These are phyloP conservation scores for Neopipo cinnamomea DNA, from an alignment of 2,113 vertebrate species.

Conservation along the genomic window DNA sequence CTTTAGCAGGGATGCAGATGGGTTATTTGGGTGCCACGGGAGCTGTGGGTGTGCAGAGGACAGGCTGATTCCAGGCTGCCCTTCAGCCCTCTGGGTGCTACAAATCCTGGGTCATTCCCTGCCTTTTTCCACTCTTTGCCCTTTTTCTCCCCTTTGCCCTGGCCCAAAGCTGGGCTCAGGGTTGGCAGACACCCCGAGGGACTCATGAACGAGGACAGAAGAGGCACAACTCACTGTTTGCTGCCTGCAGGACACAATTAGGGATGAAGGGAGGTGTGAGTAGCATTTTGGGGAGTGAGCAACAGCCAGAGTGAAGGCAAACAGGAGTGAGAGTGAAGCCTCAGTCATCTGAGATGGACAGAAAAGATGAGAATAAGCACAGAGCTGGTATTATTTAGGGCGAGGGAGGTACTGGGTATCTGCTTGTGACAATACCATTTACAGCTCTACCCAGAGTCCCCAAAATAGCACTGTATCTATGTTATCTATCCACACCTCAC, in stretches of 20 bases:
- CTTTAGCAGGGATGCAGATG: not conserved
- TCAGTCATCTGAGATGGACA: not conserved
- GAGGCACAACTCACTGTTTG: accelerated
- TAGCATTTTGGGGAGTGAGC: accelerated
- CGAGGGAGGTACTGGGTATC: not conserved
- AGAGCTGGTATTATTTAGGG: not conserved
- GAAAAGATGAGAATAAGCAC: not conserved
- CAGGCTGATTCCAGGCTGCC: not conserved
- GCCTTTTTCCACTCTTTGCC: not conserved
- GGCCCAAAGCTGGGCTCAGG: not conserved
- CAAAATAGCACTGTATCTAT: not conserved
- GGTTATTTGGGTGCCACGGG: not conserved
- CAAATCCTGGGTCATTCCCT: accelerated
- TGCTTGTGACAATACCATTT: not conserved
- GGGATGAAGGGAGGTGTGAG: not conserved
- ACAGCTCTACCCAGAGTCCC: not conserved
- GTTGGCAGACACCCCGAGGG: not conserved
- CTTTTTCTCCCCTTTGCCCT: not conserved
- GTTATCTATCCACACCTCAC: not conserved
- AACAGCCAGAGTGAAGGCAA: accelerated
- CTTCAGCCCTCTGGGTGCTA: not conserved
- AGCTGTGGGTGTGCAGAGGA: not conserved
- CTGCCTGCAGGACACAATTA: not conserved
- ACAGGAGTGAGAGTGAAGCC: not conserved
- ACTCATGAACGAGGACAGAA: not conserved